phyloP scores from a whole-genome alignment of 2,797 vertebrate species.

The Chaunax sp. region DNA sequence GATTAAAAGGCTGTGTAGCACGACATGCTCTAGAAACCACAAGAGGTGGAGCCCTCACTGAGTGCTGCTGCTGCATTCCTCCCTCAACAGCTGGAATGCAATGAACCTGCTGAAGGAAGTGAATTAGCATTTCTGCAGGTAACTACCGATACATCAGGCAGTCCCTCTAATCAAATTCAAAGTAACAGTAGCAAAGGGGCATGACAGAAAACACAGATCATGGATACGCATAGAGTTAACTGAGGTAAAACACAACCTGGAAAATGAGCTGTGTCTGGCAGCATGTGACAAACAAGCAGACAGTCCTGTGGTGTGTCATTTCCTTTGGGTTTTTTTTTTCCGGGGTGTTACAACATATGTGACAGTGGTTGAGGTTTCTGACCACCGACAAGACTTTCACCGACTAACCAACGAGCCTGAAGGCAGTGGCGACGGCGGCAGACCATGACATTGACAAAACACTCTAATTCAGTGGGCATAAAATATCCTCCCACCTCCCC shows the following conservation, averaged over 20 bases:
- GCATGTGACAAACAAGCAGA: conserved; percentile 23
- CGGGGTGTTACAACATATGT: conserved; percentile 51
- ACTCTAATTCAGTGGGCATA: conserved; percentile 53
- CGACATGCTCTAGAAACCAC: conserved; percentile 79
- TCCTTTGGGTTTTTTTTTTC: conserved; percentile 41
- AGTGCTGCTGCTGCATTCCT: conserved; percentile 40
- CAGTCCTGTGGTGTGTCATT: conserved; percentile 27
- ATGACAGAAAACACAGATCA: no score
- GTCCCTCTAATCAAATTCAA: conserved; percentile 16
- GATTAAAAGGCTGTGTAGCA: conserved; percentile 73
- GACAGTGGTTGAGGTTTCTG: conserved; percentile 71
- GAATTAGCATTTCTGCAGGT: conserved; percentile 19
- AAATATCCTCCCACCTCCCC: conserved; percentile 22
- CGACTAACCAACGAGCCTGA: conserved; percentile 45
- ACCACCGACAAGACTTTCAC: conserved; percentile 68
- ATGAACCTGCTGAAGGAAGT: conserved; percentile 37
- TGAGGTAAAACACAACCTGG: neutral
- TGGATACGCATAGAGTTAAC: neutral
- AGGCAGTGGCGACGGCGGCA: conserved; percentile 53
- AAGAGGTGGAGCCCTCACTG: conserved; percentile 56
- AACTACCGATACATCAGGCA: conserved; percentile 13
- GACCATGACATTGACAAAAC: conserved; percentile 68
- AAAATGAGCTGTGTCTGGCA: conserved; percentile 11
- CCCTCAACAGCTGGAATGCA: conserved; percentile 36
- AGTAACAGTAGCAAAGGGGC: conserved; percentile 5